Percentiles rank a stretch among this genome's conserved stretches.
These are phyloP conservation scores for Ceraclea dissimilis DNA, from an alignment of 2,888 invertebrate species.

Conservation along the genomic window DNA sequence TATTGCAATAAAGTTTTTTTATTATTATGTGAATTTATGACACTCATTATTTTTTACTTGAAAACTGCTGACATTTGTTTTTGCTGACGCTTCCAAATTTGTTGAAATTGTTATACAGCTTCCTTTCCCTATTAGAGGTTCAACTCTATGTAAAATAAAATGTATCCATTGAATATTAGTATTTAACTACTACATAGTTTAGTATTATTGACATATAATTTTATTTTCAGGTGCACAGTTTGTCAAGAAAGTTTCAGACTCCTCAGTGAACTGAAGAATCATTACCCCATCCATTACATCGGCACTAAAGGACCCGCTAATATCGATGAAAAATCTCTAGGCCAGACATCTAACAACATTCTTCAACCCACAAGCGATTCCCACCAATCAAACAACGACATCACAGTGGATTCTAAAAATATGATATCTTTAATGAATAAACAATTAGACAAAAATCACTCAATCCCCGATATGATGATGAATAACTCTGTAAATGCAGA, in stretches of 20 bases:
- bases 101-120: too few relatives aligned
- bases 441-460: neutral
- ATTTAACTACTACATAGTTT: neutral
- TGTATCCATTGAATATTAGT: too few relatives aligned
- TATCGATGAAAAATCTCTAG: neutral
- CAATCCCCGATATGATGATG: neutral
- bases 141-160: too few relatives aligned
- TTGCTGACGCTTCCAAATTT: too few relatives aligned
- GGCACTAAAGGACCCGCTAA: conserved; percentile 4
- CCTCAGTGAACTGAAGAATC: conserved; percentile 39
- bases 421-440: neutral
- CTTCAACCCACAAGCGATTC: neutral
- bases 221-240: conserved; percentile 38
- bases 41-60: too few relatives aligned
- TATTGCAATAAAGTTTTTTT: too few relatives aligned
- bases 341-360: neutral
- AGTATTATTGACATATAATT: neutral
- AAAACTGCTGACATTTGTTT: too few relatives aligned
- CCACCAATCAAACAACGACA: neutral
- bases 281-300: conserved; percentile 41
- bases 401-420: neutral
- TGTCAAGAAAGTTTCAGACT: conserved; percentile 40
- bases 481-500: neutral
- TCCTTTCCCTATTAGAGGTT: too few relatives aligned
- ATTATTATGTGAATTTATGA: too few relatives aligned